Conservation (phyloP, 2,113 vertebrate genomes). For the Lagopus muta region DNA sequence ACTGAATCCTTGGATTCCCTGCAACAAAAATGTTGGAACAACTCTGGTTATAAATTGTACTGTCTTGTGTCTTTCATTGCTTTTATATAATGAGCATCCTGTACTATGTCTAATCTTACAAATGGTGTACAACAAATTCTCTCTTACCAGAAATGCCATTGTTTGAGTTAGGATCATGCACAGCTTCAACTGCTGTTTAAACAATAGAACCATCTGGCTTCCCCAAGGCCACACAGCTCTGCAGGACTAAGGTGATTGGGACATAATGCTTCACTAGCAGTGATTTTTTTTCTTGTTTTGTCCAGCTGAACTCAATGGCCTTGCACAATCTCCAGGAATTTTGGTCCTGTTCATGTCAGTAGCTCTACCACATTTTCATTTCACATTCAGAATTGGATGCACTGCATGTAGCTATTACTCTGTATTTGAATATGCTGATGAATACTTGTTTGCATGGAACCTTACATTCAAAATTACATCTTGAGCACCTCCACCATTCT, state of each 20-base stretch:
- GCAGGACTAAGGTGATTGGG: conserved; percentile 13
- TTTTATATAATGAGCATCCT: conserved; percentile 7
- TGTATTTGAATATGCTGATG: not conserved
- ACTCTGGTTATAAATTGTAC: not conserved
- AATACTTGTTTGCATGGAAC: not conserved
- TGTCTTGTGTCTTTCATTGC: not conserved
- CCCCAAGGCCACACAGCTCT: conserved; percentile 18
- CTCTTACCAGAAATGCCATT: conserved; percentile 37
- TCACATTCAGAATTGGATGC: not conserved
- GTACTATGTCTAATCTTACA: not conserved
- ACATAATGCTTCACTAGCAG: conserved; percentile 2
- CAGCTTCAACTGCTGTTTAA: not conserved
- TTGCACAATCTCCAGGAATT: conserved; percentile 15
- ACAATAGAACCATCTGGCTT: conserved; percentile 38
- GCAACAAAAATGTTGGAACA: not conserved
- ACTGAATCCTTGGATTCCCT: not conserved
- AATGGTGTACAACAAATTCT: not conserved
- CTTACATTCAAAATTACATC: not conserved
- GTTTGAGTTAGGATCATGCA: not conserved
- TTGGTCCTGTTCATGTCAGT: not conserved
- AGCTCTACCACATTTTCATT: not conserved
- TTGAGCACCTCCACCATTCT: not conserved
- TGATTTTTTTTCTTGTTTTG: conserved; percentile 6
- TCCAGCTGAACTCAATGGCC: not conserved
- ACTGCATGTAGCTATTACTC: not conserved